Evolutionary conservation across 2,113 vertebrate species (phyloP).

Genomic region (Marmota monax): DNA sequence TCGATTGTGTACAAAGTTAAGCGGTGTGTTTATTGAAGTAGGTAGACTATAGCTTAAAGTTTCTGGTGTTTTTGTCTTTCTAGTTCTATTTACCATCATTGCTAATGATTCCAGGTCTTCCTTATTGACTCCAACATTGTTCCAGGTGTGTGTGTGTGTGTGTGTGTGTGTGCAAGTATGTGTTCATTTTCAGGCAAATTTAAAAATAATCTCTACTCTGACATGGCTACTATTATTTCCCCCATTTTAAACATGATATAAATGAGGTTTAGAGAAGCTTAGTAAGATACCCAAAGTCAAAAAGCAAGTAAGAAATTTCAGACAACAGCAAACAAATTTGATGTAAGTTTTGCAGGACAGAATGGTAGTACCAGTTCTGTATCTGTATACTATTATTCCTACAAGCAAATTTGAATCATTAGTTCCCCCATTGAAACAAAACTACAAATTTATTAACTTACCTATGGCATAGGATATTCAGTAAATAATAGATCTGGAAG

Average conservation of each 20-base stretch:
- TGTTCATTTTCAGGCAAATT: not conserved
- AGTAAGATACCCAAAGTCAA: not conserved
- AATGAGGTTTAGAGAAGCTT: constrained; percentile 3
- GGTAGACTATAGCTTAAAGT: not conserved
- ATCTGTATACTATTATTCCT: not conserved
- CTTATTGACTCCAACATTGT: not conserved
- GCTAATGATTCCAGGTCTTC: not conserved
- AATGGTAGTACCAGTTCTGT: not conserved
- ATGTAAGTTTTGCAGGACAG: not conserved
- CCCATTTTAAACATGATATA: not conserved
- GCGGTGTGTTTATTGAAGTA: not conserved
- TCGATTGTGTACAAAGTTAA: constrained; percentile 26
- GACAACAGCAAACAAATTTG: not conserved
- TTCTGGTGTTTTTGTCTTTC: constrained; percentile 8
- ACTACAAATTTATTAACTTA: not conserved
- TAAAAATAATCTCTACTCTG: not conserved
- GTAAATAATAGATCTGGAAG: not conserved
- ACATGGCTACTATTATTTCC: not conserved
- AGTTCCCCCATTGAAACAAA: constrained; percentile 34
- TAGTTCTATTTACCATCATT: constrained; percentile 22
- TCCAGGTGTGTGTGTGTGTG: not conserved
- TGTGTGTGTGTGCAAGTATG: not conserved
- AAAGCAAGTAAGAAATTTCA: constrained; percentile 24
- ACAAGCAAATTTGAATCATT: not conserved
- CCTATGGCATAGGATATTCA: not conserved